Conservation (phyloP, 2,113 vertebrate species). For the Rhynchomys soricoides region DNA sequence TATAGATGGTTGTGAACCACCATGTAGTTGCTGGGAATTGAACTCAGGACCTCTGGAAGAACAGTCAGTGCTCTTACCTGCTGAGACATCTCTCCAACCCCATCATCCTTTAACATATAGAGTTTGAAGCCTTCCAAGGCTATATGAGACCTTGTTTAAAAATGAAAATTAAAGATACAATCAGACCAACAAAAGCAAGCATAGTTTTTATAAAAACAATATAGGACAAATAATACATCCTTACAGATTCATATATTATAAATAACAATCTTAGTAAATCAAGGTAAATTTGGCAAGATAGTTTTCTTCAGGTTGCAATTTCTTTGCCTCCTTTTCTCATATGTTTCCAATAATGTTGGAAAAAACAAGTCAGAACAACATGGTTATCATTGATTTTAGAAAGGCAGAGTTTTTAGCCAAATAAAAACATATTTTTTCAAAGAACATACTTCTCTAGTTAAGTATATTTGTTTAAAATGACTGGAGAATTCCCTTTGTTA, state of each 20-base stretch:
- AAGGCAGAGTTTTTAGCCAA: not conserved
- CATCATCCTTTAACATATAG: not conserved
- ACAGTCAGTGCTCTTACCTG: too few species aligned
- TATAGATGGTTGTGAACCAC: too few species aligned
- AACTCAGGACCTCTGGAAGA: too few species aligned
- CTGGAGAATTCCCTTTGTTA: not conserved
- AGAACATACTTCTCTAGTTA: not conserved
- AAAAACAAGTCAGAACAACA: constrained; percentile 4
- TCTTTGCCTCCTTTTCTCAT: not conserved
- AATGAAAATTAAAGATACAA: not conserved
- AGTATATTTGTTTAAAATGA: not conserved
- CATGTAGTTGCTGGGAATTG: too few species aligned
- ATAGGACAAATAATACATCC: not conserved
- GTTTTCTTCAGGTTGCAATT: not conserved
- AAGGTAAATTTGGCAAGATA: not conserved
- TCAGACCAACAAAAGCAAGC: not conserved
- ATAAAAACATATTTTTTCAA: constrained; percentile 16
- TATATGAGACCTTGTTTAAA: not conserved
- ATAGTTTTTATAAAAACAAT: not conserved
- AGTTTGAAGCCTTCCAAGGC: not conserved
- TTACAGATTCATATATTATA: not conserved
- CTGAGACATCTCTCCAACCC: too few species aligned
- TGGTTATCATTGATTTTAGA: not conserved
- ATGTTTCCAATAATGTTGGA: constrained; percentile 19
- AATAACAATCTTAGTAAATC: not conserved